Conservation (phyloP, 2,113 vertebrate genomes). For the Nycticebus coucang region DNA sequence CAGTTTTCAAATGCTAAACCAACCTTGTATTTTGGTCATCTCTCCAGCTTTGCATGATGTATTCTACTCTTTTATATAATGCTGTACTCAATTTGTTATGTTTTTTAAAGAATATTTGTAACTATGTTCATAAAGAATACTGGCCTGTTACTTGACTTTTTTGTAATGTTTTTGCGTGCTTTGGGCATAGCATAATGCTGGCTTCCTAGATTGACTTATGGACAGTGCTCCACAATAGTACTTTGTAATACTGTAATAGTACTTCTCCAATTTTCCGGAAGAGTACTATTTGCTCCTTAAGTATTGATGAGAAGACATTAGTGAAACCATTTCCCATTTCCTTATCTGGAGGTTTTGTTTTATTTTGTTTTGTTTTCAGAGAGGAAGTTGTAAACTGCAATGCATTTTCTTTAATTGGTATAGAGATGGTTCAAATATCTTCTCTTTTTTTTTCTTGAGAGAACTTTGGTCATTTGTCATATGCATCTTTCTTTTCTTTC, state of each 20-base stretch:
- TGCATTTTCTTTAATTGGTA: not conserved
- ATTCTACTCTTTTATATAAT: not conserved
- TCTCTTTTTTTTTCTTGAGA: not conserved
- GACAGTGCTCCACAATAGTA: not conserved
- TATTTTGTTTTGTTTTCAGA: not conserved
- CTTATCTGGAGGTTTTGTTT: not conserved
- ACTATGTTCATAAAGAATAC: not conserved
- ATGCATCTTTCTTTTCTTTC: too few species aligned
- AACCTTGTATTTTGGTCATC: not conserved
- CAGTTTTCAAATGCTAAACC: not conserved
- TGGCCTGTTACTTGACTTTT: not conserved
- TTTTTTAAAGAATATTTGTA: not conserved
- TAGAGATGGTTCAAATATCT: not conserved
- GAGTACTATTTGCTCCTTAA: not conserved
- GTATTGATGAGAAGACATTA: not conserved
- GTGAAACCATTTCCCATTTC: not conserved
- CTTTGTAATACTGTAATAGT: too few species aligned
- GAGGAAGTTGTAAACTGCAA: not conserved
- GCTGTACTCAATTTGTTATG: not conserved
- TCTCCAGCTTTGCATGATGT: too few species aligned
- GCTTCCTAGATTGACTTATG: not conserved
- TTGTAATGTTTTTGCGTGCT: not conserved
- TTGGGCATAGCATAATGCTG: not conserved
- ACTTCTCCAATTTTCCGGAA: not conserved
- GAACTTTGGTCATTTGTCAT: not conserved